These are phyloP conservation scores for Nycticebus coucang DNA, from an alignment of 2,113 vertebrate genomes.

Conservation along the genomic window DNA sequence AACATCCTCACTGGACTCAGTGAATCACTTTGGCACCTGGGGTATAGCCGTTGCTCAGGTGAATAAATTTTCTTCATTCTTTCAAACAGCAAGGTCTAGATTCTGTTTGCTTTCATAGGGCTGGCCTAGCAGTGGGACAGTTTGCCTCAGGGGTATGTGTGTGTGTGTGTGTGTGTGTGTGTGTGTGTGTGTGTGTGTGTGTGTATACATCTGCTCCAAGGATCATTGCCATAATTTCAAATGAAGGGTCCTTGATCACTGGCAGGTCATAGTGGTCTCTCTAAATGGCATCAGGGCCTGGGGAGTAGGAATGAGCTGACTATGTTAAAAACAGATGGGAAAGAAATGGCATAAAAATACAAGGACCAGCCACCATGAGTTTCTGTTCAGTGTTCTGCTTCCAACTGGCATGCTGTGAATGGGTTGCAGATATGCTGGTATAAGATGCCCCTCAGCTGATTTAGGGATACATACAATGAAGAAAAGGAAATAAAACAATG, in stretches of 20 bases:
- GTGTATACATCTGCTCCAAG: neutral
- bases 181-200: too few relatives aligned
- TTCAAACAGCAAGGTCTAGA: neutral
- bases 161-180: too few relatives aligned
- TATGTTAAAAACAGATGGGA: neutral
- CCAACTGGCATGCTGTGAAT: neutral
- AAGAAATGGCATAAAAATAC: neutral
- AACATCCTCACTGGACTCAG: neutral
- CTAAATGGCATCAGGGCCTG: neutral
- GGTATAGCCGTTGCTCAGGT: neutral
- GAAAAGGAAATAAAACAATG: neutral
- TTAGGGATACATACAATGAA: neutral
- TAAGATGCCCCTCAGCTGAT: neutral
- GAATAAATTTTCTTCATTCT: neutral
- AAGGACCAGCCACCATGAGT: neutral
- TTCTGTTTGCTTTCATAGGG: neutral
- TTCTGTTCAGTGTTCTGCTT: neutral
- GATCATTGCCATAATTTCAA: neutral
- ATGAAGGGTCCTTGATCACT: neutral
- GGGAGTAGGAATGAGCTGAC: neutral
- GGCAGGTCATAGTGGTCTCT: neutral
- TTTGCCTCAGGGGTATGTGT: neutral
- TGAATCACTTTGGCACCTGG: neutral
- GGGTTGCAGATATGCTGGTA: neutral
- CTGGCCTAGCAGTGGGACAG: neutral